phyloP scores from a whole-genome alignment of 2,888 invertebrate genomes.

The Oeneis ivallda region DNA sequence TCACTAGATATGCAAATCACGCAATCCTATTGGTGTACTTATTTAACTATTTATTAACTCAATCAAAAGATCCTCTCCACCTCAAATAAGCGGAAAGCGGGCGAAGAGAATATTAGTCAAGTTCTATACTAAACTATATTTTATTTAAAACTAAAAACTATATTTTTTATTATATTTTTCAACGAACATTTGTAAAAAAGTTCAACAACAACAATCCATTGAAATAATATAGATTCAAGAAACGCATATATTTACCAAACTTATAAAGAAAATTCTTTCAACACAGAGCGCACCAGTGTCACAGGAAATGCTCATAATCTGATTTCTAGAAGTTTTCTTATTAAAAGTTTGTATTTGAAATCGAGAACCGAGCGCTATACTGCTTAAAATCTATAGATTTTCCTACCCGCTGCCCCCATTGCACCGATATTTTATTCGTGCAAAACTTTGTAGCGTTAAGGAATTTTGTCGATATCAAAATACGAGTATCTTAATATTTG shows the following conservation, averaged over 20 bases:
- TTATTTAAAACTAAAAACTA: too few relatives aligned
- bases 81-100: too few relatives aligned
- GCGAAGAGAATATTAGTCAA: too few relatives aligned
- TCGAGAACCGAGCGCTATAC: constrained; percentile 45
- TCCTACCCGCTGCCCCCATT: constrained; percentile 51
- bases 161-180: too few relatives aligned
- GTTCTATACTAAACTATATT: too few relatives aligned
- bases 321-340: constrained; percentile 68
- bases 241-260: background rate
- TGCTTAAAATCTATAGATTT: constrained; percentile 58
- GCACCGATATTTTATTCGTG: constrained; percentile 45
- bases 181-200: too few relatives aligned
- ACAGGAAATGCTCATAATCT: constrained; percentile 53
- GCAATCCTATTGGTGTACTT: too few relatives aligned
- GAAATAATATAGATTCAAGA: constrained; percentile 3
- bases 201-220: constrained; percentile 27
- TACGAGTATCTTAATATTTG: constrained; percentile 7
- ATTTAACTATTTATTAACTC: too few relatives aligned
- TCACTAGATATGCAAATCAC: too few relatives aligned
- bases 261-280: constrained; percentile 15
- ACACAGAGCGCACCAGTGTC: constrained; percentile 22
- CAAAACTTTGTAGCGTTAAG: constrained; percentile 31
- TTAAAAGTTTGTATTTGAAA: constrained; percentile 68
- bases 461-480: constrained; percentile 23
- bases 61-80: too few relatives aligned